Evolutionary conservation across 2,797 vertebrate species (phyloP).

Genomic region (Pipistrellus nathusii): DNA sequence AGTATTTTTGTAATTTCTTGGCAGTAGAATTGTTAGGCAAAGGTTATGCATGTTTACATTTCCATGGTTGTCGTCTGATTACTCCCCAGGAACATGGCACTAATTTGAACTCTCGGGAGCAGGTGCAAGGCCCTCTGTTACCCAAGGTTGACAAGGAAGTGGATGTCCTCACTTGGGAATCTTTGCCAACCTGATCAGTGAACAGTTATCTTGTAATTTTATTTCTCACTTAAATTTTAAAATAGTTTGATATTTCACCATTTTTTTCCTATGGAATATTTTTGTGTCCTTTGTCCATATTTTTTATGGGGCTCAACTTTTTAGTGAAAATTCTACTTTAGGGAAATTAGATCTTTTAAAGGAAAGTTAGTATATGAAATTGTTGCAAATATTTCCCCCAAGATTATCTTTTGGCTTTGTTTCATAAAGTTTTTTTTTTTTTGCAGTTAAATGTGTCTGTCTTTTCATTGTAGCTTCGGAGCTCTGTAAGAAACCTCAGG

Average conservation of each 20-base stretch:
- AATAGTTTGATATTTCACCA: not conserved
- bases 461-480: not conserved
- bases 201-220: not conserved
- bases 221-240: not conserved
- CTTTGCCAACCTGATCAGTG: not conserved
- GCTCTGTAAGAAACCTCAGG: not conserved
- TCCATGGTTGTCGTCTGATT: not conserved
- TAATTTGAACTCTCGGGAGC: not conserved
- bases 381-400: not conserved
- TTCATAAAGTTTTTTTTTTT: not conserved
- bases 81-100: fast-evolving
- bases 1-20: not conserved
- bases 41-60: not conserved
- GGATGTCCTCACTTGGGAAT: not conserved
- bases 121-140: not conserved
- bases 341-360: not conserved
- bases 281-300: not conserved
- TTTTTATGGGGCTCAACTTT: not conserved
- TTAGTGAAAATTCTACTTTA: not conserved
- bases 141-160: not conserved
- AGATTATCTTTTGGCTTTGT: not conserved
- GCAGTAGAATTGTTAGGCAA: not conserved
- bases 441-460: not conserved
- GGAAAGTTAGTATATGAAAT: not conserved
- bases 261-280: not conserved